A percentile compares a stretch with the other conserved stretches of the same genome.
These are phyloP conservation scores for Diarsia mendica DNA, from an alignment of 2,888 invertebrate species.

Conservation along the genomic window DNA sequence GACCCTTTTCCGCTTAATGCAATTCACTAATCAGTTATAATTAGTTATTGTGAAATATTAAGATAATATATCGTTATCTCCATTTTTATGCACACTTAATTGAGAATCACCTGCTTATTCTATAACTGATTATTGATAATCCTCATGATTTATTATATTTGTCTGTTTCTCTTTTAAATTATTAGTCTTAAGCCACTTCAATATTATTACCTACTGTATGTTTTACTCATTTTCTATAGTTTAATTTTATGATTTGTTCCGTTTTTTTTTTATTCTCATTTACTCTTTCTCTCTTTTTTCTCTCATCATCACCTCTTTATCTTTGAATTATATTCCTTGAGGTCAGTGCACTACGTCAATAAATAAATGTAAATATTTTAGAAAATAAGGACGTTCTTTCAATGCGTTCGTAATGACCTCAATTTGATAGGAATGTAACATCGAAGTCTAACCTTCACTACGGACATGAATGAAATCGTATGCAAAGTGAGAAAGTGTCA, in stretches of 20 bases:
- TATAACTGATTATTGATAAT: background rate
- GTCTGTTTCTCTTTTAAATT: background rate
- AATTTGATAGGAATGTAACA: constrained; percentile 9
- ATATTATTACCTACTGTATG: background rate
- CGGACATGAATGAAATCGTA: constrained; percentile 27
- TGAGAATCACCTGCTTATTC: background rate
- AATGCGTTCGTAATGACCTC: background rate
- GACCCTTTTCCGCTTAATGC: too few relatives aligned
- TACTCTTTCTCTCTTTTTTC: background rate
- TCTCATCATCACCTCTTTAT: background rate
- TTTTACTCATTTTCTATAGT: background rate
- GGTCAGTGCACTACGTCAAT: background rate
- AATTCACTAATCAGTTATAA: too few relatives aligned
- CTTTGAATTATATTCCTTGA: background rate
- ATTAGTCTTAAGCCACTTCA: background rate
- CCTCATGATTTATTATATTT: background rate
- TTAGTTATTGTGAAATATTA: too few relatives aligned
- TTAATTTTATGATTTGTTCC: background rate
- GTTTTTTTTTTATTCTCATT: background rate
- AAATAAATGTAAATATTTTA: background rate
- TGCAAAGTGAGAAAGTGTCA: constrained; percentile 54
- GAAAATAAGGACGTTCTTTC: background rate
- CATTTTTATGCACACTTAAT: too few relatives aligned
- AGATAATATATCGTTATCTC: too few relatives aligned
- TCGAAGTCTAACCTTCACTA: constrained; percentile 24